Evolutionary conservation across 2,113 vertebrate species (phyloP).

Genomic region (Semnornis frantzii): DNA sequence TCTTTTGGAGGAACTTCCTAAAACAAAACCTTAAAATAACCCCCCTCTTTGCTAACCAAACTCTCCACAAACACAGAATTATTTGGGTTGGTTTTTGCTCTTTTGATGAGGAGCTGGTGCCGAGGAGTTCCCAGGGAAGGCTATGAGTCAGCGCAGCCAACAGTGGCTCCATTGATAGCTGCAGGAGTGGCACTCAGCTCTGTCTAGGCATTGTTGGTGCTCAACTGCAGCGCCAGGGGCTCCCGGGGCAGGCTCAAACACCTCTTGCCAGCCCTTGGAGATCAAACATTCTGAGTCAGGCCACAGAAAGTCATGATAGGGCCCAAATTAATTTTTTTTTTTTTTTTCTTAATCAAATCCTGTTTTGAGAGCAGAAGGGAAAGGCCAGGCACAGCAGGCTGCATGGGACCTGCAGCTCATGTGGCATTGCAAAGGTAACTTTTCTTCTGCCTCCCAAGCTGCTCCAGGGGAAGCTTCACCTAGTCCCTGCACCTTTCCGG

Average conservation of each 20-base stretch:
- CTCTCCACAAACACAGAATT: background rate
- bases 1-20: slow-evolving; percentile 6
- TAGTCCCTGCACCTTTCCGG: background rate
- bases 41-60: background rate
- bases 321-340: slow-evolving; percentile 22
- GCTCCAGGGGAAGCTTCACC: background rate
- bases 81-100: slow-evolving; percentile 14
- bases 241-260: slow-evolving; percentile 49
- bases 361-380: background rate
- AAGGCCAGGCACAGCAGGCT: background rate
- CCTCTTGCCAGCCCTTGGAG: slow-evolving; percentile 16
- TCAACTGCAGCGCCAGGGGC: slow-evolving; percentile 32
- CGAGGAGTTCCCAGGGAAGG: slow-evolving; percentile 1
- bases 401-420: background rate
- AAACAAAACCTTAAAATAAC: slow-evolving; percentile 46
- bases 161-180: slow-evolving; percentile 65
- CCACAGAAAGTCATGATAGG: slow-evolving; percentile 36
- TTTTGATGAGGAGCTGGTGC: background rate
- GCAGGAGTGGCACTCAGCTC: slow-evolving; percentile 45
- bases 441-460: background rate
- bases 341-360: background rate
- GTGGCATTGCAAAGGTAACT: background rate
- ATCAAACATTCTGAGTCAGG: slow-evolving; percentile 56
- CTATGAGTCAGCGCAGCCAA: slow-evolving; percentile 51
- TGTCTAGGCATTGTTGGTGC: slow-evolving; percentile 66